Evolutionary conservation across 2,113 vertebrate genomes (phyloP), one percentile per base, ranked within the genome.

Genomic region (Chamaea fasciata): DNA sequence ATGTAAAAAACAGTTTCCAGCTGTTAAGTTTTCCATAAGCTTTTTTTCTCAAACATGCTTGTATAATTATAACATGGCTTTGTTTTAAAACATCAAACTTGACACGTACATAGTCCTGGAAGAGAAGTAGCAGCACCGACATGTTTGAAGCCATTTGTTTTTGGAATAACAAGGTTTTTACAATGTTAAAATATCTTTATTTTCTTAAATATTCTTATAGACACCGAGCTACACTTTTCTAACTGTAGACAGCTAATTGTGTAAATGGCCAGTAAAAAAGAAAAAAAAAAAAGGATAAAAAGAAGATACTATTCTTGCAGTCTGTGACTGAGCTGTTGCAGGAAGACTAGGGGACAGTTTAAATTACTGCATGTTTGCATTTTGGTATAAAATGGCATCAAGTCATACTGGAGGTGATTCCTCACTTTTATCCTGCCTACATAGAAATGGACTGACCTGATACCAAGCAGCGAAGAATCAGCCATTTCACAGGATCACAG

Each of bases 21-120:
- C 97, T 98, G 98, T 96, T 98, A 97, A 97, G 96, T 97, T 97
- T 98, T 98, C 97, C 97, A 97, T 97, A 97, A 96, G 94, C 90
- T 89, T 94, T 97, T 96, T 96, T 97, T 95, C 96, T 98, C 96
- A 96, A 97, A 91, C 93, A 90, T 6, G n/a, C 90, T 94, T 93
- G 94, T 97, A 96, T 97, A 98, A 97, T 97, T 98, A 96, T 97
- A 98, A 97, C 96, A 98, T 88, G 96, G 97, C 95, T 98, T 98
- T 98, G 97, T 98, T 98, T 98, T 97, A 98, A 98, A 98, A 98
- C 97, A 96, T 97, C 97, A 97, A 96, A 96, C 82, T 96, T 98
- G 97, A 97, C 97, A 98, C 84, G 47, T 97, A 96, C 91, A 91
- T 96, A 97, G 96, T 90, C 96, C 96, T 98, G 96, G 96, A 97